Conservation (phyloP, 2,797 vertebrate species). For the Halcyon leucocephala region DNA sequence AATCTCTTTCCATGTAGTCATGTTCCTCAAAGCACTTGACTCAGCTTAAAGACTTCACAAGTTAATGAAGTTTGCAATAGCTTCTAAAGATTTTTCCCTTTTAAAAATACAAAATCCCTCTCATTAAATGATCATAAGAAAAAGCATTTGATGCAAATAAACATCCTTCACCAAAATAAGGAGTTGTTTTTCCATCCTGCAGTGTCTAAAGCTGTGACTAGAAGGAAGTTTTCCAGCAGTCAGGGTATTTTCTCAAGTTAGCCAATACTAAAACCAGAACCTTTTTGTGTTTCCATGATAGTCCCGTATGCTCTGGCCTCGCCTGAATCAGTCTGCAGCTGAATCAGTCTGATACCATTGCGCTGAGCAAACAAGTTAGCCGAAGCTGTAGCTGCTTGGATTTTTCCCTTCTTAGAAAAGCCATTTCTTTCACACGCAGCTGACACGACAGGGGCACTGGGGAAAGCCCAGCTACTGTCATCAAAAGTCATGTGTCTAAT, state of each 20-base stretch:
- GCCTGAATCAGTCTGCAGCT: background rate
- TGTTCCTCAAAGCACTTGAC: background rate
- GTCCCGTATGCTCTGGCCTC: background rate
- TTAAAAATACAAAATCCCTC: background rate
- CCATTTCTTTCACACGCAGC: background rate
- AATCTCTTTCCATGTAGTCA: background rate
- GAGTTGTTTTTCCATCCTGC: fast-evolving
- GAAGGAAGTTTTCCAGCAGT: background rate
- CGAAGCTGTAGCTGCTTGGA: background rate
- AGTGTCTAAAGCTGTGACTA: background rate
- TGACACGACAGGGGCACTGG: fast-evolving
- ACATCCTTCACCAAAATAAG: background rate
- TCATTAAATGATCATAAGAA: background rate
- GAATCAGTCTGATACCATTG: background rate
- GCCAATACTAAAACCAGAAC: background rate
- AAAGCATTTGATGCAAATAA: background rate
- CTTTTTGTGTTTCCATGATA: background rate
- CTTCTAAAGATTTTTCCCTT: background rate
- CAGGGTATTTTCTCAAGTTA: background rate
- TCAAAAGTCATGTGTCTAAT: background rate
- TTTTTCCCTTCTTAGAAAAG: background rate
- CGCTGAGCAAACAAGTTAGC: background rate
- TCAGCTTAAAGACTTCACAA: background rate
- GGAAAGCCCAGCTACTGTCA: background rate
- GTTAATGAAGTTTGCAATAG: background rate